Conservation (phyloP, 2,797 vertebrate genomes). For the Pampus argenteus region DNA sequence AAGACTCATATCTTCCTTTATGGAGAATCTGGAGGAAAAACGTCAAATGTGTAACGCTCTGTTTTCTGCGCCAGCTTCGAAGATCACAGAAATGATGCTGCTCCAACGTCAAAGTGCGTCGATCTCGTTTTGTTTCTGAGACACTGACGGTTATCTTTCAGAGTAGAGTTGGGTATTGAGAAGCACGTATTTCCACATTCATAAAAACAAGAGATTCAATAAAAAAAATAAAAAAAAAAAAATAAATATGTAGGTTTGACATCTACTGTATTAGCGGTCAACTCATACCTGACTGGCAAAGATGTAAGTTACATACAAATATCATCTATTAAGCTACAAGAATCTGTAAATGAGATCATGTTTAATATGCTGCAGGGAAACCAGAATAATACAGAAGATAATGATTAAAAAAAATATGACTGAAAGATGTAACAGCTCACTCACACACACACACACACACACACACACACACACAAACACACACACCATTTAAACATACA, state of each 20-base stretch:
- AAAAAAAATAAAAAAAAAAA: no score
- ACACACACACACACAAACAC: constrained; percentile 19
- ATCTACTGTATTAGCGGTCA: no score
- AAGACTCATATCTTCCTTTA: not conserved
- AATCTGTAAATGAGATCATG: not conserved
- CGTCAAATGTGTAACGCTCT: not conserved
- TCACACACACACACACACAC: constrained; percentile 4
- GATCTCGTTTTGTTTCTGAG: not conserved
- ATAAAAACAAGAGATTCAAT: not conserved
- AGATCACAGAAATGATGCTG: not conserved
- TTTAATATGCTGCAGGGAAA: no score
- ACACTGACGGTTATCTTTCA: not conserved
- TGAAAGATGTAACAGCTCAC: no score
- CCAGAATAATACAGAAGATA: no score
- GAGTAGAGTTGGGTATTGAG: not conserved
- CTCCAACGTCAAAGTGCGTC: not conserved
- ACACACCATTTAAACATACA: constrained; percentile 8
- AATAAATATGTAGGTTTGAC: no score
- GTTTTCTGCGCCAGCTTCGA: constrained; percentile 12
- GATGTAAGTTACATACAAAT: no score
- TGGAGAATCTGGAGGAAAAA: not conserved
- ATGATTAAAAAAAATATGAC: no score
- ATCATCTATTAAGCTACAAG: not conserved
- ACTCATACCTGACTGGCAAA: no score
- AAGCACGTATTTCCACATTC: not conserved